Conservation (phyloP, 35 echinoderm and acorn worm species). For the Apostichopus japonicus region DNA sequence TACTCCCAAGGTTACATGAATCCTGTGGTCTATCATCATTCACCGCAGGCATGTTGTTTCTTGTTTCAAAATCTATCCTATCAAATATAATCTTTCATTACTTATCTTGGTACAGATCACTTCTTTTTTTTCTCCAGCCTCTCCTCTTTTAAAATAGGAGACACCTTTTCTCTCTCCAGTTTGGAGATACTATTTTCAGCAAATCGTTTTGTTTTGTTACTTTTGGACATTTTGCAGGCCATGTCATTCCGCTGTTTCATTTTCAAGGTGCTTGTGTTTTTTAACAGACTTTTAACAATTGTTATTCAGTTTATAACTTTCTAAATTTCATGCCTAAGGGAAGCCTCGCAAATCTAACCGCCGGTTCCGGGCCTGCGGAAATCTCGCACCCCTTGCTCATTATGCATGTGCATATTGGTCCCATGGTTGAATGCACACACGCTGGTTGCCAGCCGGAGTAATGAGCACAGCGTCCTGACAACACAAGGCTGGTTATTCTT, state of each 20-base stretch:
- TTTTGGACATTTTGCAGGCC: neutral
- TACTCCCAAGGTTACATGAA: slow-evolving; percentile 41
- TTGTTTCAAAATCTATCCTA: slow-evolving; percentile 16
- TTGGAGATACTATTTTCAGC: neutral
- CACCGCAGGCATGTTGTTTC: slow-evolving; percentile 42
- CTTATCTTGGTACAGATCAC: neutral
- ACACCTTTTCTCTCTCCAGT: neutral
- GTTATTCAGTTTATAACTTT: neutral
- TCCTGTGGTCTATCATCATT: slow-evolving; percentile 42
- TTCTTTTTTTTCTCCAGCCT: neutral
- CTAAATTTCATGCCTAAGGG: too few relatives aligned
- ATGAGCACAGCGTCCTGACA: too few relatives aligned
- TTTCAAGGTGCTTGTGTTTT: neutral
- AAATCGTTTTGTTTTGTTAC: neutral
- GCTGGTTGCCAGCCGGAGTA: too few relatives aligned
- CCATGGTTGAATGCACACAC: too few relatives aligned
- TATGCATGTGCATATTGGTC: too few relatives aligned
- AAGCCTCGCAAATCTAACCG: too few relatives aligned
- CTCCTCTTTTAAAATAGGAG: too few relatives aligned
- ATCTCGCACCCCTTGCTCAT: too few relatives aligned
- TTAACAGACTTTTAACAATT: neutral
- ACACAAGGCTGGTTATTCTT: too few relatives aligned
- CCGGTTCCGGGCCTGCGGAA: too few relatives aligned
- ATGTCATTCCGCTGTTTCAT: neutral
- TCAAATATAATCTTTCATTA: slow-evolving; percentile 35